Percentiles rank a stretch among this genome's conserved stretches.
Conservation (phyloP, 1,140 invertebrate genomes). For the Drosophila triauraria region DNA sequence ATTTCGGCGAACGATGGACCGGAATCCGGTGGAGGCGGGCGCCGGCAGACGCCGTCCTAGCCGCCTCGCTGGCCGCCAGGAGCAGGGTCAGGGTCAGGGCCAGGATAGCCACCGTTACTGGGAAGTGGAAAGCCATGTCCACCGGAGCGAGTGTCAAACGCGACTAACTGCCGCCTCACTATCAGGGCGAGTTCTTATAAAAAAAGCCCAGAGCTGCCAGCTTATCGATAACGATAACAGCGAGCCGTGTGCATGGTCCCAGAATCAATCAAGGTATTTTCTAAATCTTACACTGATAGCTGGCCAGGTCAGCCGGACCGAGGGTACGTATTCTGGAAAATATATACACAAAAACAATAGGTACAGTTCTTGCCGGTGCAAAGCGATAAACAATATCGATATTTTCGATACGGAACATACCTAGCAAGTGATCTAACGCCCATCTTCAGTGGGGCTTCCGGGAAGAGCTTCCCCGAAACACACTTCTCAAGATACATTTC, state of each 20-base stretch:
- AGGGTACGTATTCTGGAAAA: background rate
- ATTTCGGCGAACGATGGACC: slow-evolving; percentile 7
- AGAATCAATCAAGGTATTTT: slow-evolving; percentile 16
- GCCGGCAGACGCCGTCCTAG: background rate
- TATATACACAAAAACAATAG: background rate
- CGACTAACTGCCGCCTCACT: slow-evolving; percentile 17
- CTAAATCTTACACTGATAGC: background rate
- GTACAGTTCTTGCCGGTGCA: too few relatives aligned
- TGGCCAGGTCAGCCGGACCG: background rate
- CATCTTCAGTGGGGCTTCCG: too few relatives aligned
- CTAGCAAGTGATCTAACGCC: too few relatives aligned
- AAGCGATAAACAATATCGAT: too few relatives aligned
- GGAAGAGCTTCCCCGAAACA: background rate
- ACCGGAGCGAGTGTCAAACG: background rate
- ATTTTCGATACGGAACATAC: too few relatives aligned
- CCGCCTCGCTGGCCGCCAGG: slow-evolving; percentile 5
- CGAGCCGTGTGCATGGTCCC: background rate
- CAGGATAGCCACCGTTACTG: background rate
- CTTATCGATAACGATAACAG: slow-evolving; percentile 29
- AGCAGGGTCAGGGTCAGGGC: slow-evolving; percentile 7
- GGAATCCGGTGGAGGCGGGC: slow-evolving; percentile 25
- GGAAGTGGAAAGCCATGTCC: slow-evolving; percentile 14
- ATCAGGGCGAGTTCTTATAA: slow-evolving; percentile 16
- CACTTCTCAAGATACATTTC: slow-evolving; percentile 7
- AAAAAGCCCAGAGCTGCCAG: background rate